Evolutionary conservation across 2,797 vertebrate species (phyloP), one percentile per base, ranked within the genome.

Genomic region (Huso huso): DNA sequence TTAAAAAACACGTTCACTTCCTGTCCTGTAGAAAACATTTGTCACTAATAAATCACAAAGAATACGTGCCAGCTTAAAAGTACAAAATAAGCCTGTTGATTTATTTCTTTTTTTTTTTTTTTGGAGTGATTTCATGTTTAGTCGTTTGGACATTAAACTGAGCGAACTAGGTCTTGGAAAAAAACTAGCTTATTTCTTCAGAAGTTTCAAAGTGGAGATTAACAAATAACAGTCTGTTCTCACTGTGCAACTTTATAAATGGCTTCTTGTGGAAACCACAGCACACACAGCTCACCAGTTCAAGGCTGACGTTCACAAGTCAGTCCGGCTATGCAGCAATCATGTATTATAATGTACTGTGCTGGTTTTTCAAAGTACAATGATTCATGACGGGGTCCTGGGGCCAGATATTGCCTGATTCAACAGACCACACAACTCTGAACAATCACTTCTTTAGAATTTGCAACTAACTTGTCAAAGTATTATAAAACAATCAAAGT

Each of bases 21-120:
- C 15, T 18, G 15, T 37, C 23, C 23, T 37, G 23, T 55, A n/a
- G 52, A 55, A 55, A 55, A 9, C 12, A 1, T 37, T 37, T 37
- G 4, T 68, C 75, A 74, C 66, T 68, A 37, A 52, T 49, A 55
- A 18, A 60, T 70, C 72, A 78, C 77, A 72, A 70, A 68, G 73
- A 68, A 61, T 55, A 66, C 51, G 70, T 76, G 74, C 49, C 70
- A 71, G 71, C 70, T 68, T 52, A 6, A 68, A 71, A 63, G 70
- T 74, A 57, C 71, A 57, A 72, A 57, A 1, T 8, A 11, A 12
- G 64, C 55, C 64, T 53, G 6, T 59, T 51, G 23, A 37, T 37
- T 37, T 37, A 2, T 37, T 37, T 37, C 1, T 23, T 55, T 5
- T 48, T 2, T 49, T 3, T 37, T 37, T 37, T 3, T 37, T 37